Conservation (phyloP, 2,888 invertebrate genomes). For the Diloba caeruleocephala region DNA sequence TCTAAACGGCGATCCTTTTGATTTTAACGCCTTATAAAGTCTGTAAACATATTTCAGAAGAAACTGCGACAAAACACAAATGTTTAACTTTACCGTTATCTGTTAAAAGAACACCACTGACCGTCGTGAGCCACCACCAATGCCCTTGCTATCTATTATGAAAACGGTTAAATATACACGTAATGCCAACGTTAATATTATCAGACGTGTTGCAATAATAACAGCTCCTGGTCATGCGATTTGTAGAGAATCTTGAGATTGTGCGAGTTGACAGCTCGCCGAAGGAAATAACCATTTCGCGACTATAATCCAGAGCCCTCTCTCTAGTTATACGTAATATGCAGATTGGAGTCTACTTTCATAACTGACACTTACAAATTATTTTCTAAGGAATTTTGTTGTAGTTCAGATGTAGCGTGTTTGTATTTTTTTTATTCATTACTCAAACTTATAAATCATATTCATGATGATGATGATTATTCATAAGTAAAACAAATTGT, state of each 20-base stretch:
- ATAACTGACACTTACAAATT: background rate
- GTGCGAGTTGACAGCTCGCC: conserved; percentile 39
- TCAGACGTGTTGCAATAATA: conserved; percentile 43
- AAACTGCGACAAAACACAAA: background rate
- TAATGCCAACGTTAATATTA: conserved; percentile 46
- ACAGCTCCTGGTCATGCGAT: conserved; percentile 53
- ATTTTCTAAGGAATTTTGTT: background rate
- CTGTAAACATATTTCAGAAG: no score
- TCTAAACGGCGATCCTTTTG: no score
- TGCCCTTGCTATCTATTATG: conserved; percentile 32
- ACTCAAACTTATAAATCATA: no score
- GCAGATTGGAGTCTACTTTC: background rate
- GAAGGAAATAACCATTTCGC: conserved; percentile 51
- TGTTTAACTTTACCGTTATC: conserved; percentile 16
- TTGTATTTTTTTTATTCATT: no score
- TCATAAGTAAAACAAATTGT: no score
- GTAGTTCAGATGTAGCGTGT: no score
- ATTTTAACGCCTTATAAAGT: no score
- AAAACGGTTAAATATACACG: conserved; percentile 46
- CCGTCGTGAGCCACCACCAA: conserved; percentile 22
- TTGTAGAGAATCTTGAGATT: background rate
- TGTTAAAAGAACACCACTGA: conserved; percentile 27
- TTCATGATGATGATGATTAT: no score
- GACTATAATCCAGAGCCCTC: conserved; percentile 23
- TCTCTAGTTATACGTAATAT: conserved; percentile 32